Evolutionary conservation across 2,113 vertebrate species (phyloP).

Genomic region (Thinocorus orbignyianus): DNA sequence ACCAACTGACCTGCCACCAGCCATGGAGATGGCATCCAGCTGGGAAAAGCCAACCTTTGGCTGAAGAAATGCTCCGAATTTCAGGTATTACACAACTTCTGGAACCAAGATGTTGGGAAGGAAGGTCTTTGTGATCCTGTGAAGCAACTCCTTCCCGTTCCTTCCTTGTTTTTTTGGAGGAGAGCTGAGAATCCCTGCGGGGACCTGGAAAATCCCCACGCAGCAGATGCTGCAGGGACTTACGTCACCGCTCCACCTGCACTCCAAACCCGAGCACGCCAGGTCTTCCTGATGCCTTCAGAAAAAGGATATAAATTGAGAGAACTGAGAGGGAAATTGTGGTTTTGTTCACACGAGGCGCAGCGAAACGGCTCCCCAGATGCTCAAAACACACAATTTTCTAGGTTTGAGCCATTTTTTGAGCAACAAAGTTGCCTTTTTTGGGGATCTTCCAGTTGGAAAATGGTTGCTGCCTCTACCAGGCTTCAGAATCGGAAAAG

Average conservation of each 20-base stretch:
- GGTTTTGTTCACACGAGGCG: not conserved
- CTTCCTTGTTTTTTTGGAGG: not conserved
- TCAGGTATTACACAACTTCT: not conserved
- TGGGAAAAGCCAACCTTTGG: not conserved
- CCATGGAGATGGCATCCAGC: not conserved
- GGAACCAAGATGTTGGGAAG: not conserved
- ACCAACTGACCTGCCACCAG: not conserved
- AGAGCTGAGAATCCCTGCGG: not conserved
- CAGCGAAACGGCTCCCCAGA: not conserved
- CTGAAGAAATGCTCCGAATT: not conserved
- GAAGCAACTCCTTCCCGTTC: accelerated
- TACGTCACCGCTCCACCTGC: not conserved
- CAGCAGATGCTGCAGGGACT: not conserved
- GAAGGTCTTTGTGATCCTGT: not conserved
- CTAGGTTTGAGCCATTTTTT: not conserved
- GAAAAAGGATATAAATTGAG: accelerated
- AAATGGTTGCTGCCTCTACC: not conserved
- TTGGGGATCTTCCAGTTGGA: not conserved
- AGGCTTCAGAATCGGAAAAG: accelerated
- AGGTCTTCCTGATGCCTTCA: accelerated
- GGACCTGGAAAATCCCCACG: not conserved
- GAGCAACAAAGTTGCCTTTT: not conserved
- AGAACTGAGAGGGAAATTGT: not conserved
- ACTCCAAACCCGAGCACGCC: accelerated
- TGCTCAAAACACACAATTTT: accelerated